Evolutionary conservation across 2,888 invertebrate genomes (phyloP).

Genomic region (Xestia sexstrigata): DNA sequence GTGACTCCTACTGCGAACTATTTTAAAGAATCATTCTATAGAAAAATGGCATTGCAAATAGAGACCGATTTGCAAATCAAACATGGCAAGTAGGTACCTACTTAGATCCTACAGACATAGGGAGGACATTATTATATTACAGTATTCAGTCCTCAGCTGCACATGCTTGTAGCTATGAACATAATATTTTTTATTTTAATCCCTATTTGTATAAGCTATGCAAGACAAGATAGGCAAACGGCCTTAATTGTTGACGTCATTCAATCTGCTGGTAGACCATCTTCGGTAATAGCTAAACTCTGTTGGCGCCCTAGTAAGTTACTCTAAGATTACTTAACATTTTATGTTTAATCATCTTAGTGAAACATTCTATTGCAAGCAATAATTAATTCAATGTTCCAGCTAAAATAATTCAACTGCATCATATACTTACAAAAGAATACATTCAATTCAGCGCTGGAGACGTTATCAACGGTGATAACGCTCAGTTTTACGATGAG

Average conservation of each 20-base stretch:
- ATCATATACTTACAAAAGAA: conserved; percentile 70
- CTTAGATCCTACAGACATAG: neutral
- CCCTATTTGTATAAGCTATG: conserved; percentile 61
- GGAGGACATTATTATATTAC: neutral
- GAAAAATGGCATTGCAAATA: conserved; percentile 53
- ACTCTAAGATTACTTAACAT: neutral
- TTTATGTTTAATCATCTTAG: neutral
- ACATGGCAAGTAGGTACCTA: conserved; percentile 42
- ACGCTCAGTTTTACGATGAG: conserved; percentile 68
- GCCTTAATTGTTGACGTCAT: conserved; percentile 78
- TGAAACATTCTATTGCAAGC: neutral
- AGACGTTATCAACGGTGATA: conserved; percentile 70
- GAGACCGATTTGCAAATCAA: conserved; percentile 60
- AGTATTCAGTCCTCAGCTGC: conserved; percentile 11
- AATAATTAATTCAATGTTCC: conserved; percentile 48
- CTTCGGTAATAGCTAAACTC: conserved; percentile 76
- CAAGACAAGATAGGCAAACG: conserved; percentile 67
- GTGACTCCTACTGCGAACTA: conserved; percentile 28
- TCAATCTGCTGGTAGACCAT: conserved; percentile 74
- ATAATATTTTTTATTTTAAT: conserved; percentile 44
- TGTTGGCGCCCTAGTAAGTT: conserved; percentile 81
- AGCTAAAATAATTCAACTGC: conserved; percentile 77
- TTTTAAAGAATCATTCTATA: conserved; percentile 37
- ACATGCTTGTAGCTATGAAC: conserved; percentile 47
- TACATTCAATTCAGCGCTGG: conserved; percentile 72